A percentile compares a stretch with the other conserved stretches of the same genome.
These are phyloP conservation scores for Macrocentrus cingulum DNA, from an alignment of 1,140 invertebrate genomes.

Conservation along the genomic window DNA sequence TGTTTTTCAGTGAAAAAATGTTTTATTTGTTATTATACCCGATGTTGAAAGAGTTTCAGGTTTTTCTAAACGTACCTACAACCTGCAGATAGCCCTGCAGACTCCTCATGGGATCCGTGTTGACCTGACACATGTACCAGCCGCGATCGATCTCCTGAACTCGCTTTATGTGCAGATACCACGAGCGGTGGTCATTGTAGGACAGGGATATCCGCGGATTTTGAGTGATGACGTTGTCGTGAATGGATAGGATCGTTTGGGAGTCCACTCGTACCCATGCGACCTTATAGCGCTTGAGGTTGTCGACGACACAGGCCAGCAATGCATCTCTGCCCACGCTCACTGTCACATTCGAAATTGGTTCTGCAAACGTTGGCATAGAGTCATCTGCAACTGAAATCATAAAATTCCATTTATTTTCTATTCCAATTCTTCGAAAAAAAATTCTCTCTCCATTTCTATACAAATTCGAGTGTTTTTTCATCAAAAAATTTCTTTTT, in stretches of 20 bases:
- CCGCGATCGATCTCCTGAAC: constrained; percentile 80
- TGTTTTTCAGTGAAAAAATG: constrained; percentile 2
- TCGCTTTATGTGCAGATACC: constrained; percentile 83
- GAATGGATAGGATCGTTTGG: constrained; percentile 87
- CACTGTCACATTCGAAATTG: constrained; percentile 90
- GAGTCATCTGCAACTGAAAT: constrained; percentile 61
- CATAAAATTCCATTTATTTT: no score
- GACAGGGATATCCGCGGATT: constrained; percentile 83
- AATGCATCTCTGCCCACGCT: constrained; percentile 85
- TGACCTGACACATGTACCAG: constrained; percentile 85
- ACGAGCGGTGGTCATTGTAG: constrained; percentile 85
- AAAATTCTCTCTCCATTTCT: no score
- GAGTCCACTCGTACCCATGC: constrained; percentile 91
- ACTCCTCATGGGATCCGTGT: constrained; percentile 84
- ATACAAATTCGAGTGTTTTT: no score
- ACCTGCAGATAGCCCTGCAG: constrained; percentile 84
- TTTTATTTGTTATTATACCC: not conserved
- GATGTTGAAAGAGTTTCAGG: not conserved
- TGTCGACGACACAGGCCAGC: constrained; percentile 91
- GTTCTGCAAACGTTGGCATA: constrained; percentile 83
- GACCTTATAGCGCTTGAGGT: constrained; percentile 86
- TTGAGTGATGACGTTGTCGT: constrained; percentile 85
- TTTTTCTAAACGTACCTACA: constrained; percentile 74
- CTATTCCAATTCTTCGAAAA: no score
- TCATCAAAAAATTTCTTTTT: no score